Percentiles rank a stretch among this genome's conserved stretches.
Conservation (phyloP, 1,140 invertebrate genomes). For the Heliconius eleuchia region DNA sequence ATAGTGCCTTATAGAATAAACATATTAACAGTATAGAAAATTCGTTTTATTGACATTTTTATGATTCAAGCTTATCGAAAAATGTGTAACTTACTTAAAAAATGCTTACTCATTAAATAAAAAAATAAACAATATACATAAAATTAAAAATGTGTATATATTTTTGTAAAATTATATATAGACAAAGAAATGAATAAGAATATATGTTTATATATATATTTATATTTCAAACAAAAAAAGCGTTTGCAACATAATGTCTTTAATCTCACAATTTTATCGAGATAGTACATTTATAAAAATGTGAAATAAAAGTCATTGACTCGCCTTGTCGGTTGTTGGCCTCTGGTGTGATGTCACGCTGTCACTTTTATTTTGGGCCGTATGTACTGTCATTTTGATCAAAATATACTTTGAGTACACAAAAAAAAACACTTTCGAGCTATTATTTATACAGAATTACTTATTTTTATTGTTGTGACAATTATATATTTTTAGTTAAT, state of each 20-base stretch:
- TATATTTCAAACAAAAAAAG: neutral
- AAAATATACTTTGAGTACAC: conserved; percentile 15
- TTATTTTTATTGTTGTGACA: too few species aligned
- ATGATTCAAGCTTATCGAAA: too few species aligned
- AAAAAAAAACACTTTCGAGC: neutral
- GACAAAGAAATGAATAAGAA: too few species aligned
- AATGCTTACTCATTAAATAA: too few species aligned
- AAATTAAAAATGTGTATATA: too few species aligned
- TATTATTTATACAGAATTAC: neutral
- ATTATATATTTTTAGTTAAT: too few species aligned
- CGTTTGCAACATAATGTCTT: conserved; percentile 6
- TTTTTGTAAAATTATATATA: too few species aligned
- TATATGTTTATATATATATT: neutral
- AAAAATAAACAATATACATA: too few species aligned
- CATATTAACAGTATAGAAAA: too few species aligned
- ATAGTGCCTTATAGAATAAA: too few species aligned
- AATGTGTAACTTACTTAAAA: too few species aligned
- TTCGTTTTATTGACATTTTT: too few species aligned
- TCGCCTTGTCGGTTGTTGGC: conserved; percentile 35
- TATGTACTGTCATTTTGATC: conserved; percentile 41
- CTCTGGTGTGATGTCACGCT: conserved; percentile 53
- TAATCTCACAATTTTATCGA: conserved; percentile 9
- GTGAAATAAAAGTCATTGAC: conserved; percentile 36
- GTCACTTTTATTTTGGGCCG: conserved; percentile 72
- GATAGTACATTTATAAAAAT: conserved; percentile 13